Evolutionary conservation across 2,888 invertebrate species (phyloP).

Genomic region (Melanotus villosus): DNA sequence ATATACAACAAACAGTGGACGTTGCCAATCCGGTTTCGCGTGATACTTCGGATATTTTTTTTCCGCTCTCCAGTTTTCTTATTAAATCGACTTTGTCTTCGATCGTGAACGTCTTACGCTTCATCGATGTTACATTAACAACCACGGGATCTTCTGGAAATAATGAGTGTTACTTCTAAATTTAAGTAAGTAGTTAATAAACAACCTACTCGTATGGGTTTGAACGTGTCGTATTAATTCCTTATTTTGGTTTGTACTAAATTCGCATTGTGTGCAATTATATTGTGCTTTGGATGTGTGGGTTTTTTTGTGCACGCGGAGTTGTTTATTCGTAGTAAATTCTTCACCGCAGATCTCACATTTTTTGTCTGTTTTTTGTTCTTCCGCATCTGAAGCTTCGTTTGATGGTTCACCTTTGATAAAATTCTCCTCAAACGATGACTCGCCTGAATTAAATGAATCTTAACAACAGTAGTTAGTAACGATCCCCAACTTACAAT

Average conservation of each 20-base stretch:
- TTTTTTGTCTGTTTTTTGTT: too few species aligned
- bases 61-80: conserved; percentile 39
- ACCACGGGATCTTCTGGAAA: neutral
- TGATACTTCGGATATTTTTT: conserved; percentile 27
- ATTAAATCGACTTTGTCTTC: conserved; percentile 47
- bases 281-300: too few species aligned
- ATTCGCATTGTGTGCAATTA: neutral
- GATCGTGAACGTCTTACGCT: conserved; percentile 42
- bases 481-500: too few species aligned
- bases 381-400: too few species aligned
- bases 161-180: neutral
- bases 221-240: neutral
- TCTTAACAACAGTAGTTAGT: too few species aligned
- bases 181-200: too few species aligned
- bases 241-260: neutral
- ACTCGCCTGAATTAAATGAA: too few species aligned
- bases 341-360: too few species aligned
- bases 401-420: too few species aligned
- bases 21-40: conserved; percentile 31
- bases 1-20: conserved; percentile 46
- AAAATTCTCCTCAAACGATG: too few species aligned
- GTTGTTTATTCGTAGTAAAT: neutral
- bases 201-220: neutral
- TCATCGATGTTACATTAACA: neutral
- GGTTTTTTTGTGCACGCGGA: neutral